phyloP scores from a whole-genome alignment of 2,113 vertebrate species.

The Cavia aperea region DNA sequence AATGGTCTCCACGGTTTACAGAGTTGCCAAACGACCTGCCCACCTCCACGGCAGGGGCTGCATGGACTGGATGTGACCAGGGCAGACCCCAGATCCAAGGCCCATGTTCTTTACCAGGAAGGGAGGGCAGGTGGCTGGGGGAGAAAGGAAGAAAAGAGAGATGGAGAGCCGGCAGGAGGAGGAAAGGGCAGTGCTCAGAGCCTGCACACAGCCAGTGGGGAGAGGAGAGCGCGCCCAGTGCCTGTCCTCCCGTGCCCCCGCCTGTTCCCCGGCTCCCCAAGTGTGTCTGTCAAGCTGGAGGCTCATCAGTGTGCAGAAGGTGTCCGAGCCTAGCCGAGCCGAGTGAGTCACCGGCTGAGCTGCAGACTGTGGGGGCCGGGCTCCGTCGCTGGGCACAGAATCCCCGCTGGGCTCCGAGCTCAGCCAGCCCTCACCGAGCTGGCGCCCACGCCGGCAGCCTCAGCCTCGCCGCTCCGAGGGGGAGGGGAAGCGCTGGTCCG shows the following conservation, averaged over 20 bases:
- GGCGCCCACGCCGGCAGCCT: background rate
- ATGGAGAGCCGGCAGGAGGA: background rate
- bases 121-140: background rate
- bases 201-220: background rate
- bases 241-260: background rate
- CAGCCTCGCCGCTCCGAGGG: background rate
- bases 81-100: background rate
- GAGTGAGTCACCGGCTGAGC: constrained; percentile 51
- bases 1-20: background rate
- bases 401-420: background rate
- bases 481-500: background rate
- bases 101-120: background rate
- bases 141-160: no score
- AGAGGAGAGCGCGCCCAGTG: background rate
- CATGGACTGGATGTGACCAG: background rate
- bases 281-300: background rate
- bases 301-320: constrained; percentile 34
- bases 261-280: background rate
- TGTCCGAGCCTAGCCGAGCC: background rate
- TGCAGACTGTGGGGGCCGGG: background rate
- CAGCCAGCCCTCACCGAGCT: background rate
- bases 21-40: background rate
- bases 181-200: background rate
- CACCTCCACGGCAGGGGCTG: rapidly evolving
- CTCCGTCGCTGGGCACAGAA: background rate